Conservation (phyloP, 2,888 invertebrate species). For the Drosophila vallismaia region DNA sequence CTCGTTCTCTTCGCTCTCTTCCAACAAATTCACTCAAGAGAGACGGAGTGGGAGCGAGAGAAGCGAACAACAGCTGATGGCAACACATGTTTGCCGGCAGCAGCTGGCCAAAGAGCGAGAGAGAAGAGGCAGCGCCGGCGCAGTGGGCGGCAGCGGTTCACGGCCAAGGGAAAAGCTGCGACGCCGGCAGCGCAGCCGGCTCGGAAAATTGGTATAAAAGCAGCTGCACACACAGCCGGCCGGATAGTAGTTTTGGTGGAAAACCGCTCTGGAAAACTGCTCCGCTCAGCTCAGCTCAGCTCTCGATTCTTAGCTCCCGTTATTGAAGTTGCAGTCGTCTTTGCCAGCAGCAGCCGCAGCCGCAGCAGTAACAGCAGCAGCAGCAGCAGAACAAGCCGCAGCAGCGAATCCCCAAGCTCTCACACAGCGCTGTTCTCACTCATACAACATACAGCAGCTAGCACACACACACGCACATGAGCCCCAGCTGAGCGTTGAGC, state of each 20-base stretch:
- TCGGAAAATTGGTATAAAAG: slow-evolving; percentile 81
- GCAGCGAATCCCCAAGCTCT: slow-evolving; percentile 32
- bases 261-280: slow-evolving; percentile 73
- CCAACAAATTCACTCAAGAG: background rate
- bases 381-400: slow-evolving; percentile 35
- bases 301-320: slow-evolving; percentile 26
- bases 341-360: slow-evolving; percentile 48
- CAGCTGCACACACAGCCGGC: slow-evolving; percentile 80
- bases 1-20: background rate
- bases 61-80: slow-evolving; percentile 31
- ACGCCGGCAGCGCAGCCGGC: slow-evolving; percentile 56
- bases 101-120: slow-evolving; percentile 15
- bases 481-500: slow-evolving; percentile 37
- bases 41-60: background rate
- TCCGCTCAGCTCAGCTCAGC: slow-evolving; percentile 63
- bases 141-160: slow-evolving; percentile 49
- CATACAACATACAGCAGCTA: slow-evolving; percentile 13
- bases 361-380: slow-evolving; percentile 22
- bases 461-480: slow-evolving; percentile 11
- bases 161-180: slow-evolving; percentile 76
- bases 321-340: slow-evolving; percentile 39
- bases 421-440: slow-evolving; percentile 24
- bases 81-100: slow-evolving; percentile 33
- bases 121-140: slow-evolving; percentile 2
- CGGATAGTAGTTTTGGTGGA: slow-evolving; percentile 84